Percentiles rank a stretch among this genome's conserved stretches.
Evolutionary conservation across 2,113 vertebrate genomes (phyloP).

Genomic region (Lynx canadensis): DNA sequence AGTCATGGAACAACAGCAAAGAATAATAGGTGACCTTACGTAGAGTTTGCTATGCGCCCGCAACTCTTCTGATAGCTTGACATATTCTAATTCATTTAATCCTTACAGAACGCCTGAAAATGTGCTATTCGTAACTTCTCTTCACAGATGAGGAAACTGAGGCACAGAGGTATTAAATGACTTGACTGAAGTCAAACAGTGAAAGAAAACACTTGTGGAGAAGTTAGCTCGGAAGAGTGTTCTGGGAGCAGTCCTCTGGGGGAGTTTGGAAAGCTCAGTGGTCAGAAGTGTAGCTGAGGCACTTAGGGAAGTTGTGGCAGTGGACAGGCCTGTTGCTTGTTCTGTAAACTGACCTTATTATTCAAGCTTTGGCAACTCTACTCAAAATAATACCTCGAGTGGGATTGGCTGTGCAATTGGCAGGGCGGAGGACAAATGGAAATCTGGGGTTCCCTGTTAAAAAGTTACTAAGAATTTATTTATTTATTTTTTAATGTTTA

Average conservation of each 20-base stretch:
- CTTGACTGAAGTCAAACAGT: background rate
- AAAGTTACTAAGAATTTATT: background rate
- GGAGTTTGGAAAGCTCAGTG: rapidly evolving
- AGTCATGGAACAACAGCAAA: background rate
- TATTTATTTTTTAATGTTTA: too few relatives aligned
- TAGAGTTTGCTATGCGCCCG: background rate
- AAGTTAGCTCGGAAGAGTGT: background rate
- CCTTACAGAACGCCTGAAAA: background rate
- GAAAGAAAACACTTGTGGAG: background rate
- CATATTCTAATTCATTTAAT: background rate
- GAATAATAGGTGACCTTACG: background rate
- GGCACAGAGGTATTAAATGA: background rate
- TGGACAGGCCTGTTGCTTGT: background rate
- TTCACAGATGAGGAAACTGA: background rate
- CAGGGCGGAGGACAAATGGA: background rate
- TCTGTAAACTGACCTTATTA: background rate
- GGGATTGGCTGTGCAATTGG: background rate
- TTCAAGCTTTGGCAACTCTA: background rate
- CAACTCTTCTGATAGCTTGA: background rate
- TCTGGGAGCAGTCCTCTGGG: background rate
- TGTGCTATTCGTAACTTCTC: background rate
- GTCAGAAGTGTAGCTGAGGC: rapidly evolving
- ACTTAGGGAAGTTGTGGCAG: background rate
- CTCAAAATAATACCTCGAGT: background rate
- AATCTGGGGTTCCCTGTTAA: background rate